Evolutionary conservation across 2,888 invertebrate species (phyloP).

Genomic region (Fragum whitleyi): DNA sequence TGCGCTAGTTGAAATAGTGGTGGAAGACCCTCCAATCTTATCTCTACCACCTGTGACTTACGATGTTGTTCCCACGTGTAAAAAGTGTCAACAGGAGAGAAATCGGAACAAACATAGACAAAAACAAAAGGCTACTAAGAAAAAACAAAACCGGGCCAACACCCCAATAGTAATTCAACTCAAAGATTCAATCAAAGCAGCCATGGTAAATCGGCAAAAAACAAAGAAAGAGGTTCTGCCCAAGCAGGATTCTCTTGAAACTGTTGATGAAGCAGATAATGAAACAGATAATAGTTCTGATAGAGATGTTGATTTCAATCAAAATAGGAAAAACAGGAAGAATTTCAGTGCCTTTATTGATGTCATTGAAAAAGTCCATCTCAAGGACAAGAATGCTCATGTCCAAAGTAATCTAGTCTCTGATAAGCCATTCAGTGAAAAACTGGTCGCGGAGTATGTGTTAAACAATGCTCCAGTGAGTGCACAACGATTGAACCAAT

Average conservation of each 20-base stretch:
- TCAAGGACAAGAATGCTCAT: constrained; percentile 74
- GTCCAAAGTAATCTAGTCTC: constrained; percentile 55
- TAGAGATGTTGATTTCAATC: constrained; percentile 51
- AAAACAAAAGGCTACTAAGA: constrained; percentile 46
- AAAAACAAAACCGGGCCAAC: constrained; percentile 74
- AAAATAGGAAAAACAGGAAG: constrained; percentile 78
- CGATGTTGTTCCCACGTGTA: constrained; percentile 72
- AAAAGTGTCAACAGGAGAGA: constrained; percentile 80
- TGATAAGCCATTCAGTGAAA: constrained; percentile 59
- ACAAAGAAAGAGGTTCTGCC: constrained; percentile 63
- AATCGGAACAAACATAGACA: constrained; percentile 54
- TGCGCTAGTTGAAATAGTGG: constrained; percentile 76
- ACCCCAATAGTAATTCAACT: constrained; percentile 81
- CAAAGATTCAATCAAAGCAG: constrained; percentile 77
- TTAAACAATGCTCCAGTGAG: constrained; percentile 75
- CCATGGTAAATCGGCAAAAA: constrained; percentile 74
- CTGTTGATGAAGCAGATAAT: constrained; percentile 48
- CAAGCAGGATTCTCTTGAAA: constrained; percentile 63
- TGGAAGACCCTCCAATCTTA: constrained; percentile 68
- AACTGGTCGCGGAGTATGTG: constrained; percentile 72
- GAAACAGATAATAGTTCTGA: constrained; percentile 66
- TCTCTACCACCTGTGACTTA: constrained; percentile 27
- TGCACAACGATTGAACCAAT: constrained; percentile 51
- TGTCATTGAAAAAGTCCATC: constrained; percentile 81
- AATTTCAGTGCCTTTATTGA: constrained; percentile 83